Conservation (phyloP, 2,888 invertebrate species). For the Lordiphosa fenestrarum region DNA sequence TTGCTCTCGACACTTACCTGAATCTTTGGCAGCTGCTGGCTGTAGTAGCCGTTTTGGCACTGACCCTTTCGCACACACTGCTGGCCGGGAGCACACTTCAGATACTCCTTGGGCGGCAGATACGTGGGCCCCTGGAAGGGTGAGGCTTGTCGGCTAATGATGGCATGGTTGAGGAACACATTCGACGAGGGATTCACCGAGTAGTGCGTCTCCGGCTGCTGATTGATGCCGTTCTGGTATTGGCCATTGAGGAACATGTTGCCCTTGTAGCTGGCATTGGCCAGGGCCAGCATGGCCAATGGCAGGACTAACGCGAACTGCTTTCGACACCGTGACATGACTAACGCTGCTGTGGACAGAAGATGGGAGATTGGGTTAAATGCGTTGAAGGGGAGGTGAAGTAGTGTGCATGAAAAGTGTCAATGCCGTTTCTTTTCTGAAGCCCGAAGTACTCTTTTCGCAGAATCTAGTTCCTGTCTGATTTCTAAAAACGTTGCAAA, state of each 20-base stretch:
- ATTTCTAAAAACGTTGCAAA: too few species aligned
- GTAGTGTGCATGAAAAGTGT: not conserved
- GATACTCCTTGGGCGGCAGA: constrained; percentile 71
- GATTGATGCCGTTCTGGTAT: constrained; percentile 72
- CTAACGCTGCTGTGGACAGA: not conserved
- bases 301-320: constrained; percentile 46
- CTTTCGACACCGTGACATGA: constrained; percentile 60
- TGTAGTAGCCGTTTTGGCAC: constrained; percentile 62
- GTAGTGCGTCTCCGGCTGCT: constrained; percentile 57
- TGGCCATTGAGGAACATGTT: constrained; percentile 79
- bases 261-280: constrained; percentile 57
- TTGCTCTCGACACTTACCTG: constrained; percentile 59
- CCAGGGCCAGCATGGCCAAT: constrained; percentile 42
- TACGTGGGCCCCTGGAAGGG: constrained; percentile 77
- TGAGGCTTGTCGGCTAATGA: constrained; percentile 76
- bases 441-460: too few species aligned
- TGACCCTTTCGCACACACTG: constrained; percentile 76
- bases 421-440: too few species aligned
- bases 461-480: too few species aligned
- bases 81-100: constrained; percentile 75
- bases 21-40: constrained; percentile 68
- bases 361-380: not conserved
- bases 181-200: constrained; percentile 67
- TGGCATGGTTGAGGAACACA: constrained; percentile 76
- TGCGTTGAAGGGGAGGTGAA: not conserved